Evolutionary conservation across 2,888 invertebrate genomes (phyloP), one percentile per base, ranked within the genome.

Genomic region (Xanthostigma xanthostigma): DNA sequence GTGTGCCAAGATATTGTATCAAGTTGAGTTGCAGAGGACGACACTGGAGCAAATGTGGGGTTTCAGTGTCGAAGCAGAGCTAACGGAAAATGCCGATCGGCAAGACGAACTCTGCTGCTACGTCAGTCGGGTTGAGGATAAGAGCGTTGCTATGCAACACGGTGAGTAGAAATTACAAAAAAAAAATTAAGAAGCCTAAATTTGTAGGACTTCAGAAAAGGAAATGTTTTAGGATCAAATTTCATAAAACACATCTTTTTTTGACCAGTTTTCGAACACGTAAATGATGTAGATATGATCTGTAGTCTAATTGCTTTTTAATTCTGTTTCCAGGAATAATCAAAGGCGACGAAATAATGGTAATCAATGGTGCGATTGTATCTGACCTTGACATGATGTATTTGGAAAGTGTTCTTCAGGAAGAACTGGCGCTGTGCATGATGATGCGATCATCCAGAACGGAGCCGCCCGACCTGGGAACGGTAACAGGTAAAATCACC

Each of bases 331-430:
- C 73, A 95, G 95, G 95, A 64, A 86, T 96, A 66, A 91, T 93
- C 70, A 90, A 93, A 74, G 88, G 94, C 62, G 96, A 96, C 72
- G 96, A 96, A 76, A 94, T 96, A 69, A 91, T 96, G 85, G 93
- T 96, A 68, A 94, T 96, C 73, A 96, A 96, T 75, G 92, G 94
- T 56, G 93, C 94, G 60, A 91, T 95, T 68, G 94, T 96, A 58
- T 91, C 92, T 63, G 95, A 96, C 74, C 78, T 96, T 72, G 96
- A 96, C 78, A 96, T 96, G 95, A 95, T 96, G 89, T 95, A 93
- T 75, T 79, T 96, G 66, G 96, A 96, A 71, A 91, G 90, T 64
- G 89, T 95, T 54, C 77, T 96, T 58, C 94, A 94, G 70, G 94
- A 95, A 68, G 93, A 93, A 64, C 79, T 89, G 54, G 84, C 89